Percentiles rank a stretch among this genome's conserved stretches.
phyloP scores from a whole-genome alignment of 2,113 vertebrate genomes.

The Lasiurus borealis region DNA sequence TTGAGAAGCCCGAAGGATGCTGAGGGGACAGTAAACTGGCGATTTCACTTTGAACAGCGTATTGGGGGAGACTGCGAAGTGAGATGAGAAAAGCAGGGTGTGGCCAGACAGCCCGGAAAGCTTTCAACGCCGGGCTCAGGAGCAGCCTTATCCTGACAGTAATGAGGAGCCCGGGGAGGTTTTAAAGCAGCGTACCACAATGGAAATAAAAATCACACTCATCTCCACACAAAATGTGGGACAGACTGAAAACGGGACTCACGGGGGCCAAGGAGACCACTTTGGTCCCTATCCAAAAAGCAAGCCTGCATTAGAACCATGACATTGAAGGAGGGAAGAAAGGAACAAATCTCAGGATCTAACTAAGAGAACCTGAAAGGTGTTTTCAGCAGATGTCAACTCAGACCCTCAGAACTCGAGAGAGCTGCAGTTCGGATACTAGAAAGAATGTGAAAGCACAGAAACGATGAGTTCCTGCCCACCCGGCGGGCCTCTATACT shows the following conservation, averaged over 20 bases:
- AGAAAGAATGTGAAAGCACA: conserved; percentile 37
- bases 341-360: conserved; percentile 14
- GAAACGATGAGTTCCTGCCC: conserved; percentile 32
- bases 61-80: not conserved
- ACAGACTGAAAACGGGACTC: conserved; percentile 22
- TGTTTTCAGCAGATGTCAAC: conserved; percentile 39
- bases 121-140: conserved; percentile 38
- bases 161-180: conserved; percentile 39
- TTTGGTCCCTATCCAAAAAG: not conserved
- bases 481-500: not conserved
- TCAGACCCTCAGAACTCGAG: conserved; percentile 10
- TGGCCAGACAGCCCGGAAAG: conserved; percentile 31
- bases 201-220: conserved; percentile 35
- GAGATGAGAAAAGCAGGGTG: conserved; percentile 43
- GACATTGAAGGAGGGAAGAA: not conserved
- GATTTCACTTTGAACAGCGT: conserved; percentile 44
- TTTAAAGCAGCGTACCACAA: conserved; percentile 50
- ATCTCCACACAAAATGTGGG: conserved; percentile 31
- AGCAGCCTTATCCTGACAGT: conserved; percentile 53
- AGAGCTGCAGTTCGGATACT: conserved; percentile 27
- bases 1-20: conserved; percentile 2
- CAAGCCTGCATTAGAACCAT: conserved; percentile 37
- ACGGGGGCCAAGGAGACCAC: not conserved
- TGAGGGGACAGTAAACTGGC: conserved; percentile 34
- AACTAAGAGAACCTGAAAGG: conserved; percentile 1